Conservation (phyloP, 2,888 invertebrate genomes). For the Phrixothrix hirtus region DNA sequence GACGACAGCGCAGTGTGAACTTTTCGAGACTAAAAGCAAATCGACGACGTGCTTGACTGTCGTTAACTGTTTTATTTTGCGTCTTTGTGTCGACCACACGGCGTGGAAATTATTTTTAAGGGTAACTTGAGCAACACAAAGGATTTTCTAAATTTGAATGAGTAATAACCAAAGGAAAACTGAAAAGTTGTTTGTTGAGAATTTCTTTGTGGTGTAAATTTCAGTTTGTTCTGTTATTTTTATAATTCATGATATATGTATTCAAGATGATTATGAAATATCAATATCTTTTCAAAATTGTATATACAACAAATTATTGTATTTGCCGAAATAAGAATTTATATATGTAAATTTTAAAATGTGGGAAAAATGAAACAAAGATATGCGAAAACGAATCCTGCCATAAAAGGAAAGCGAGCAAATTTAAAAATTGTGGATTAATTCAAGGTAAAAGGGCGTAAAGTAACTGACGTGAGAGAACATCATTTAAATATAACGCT, state of each 20-base stretch:
- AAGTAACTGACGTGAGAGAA: conserved; percentile 25
- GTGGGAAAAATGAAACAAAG: no score
- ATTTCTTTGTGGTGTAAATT: conserved; percentile 33
- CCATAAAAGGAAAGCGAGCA: no score
- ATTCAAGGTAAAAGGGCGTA: conserved; percentile 13
- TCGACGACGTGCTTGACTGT: conserved; percentile 32
- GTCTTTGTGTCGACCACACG: conserved; percentile 45
- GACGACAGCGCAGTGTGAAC: conserved; percentile 2
- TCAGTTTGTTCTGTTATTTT: no score
- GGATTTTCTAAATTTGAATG: conserved; percentile 43
- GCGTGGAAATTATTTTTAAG: conserved; percentile 48
- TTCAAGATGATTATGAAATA: no score
- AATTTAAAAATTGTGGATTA: no score
- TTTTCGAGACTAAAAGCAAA: conserved; percentile 13
- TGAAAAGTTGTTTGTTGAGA: conserved; percentile 38
- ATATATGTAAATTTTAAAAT: no score
- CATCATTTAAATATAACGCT: conserved; percentile 50
- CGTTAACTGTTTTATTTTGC: conserved; percentile 46
- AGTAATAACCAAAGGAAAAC: conserved; percentile 41
- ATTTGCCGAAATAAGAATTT: no score
- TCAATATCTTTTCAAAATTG: no score
- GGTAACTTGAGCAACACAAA: conserved; percentile 41
- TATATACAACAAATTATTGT: no score
- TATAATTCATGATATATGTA: no score
- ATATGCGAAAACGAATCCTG: no score